Percentiles rank a stretch among this genome's conserved stretches.
These are phyloP conservation scores for Teleogryllus occipitalis DNA, from an alignment of 1,140 invertebrate species.

Conservation along the genomic window DNA sequence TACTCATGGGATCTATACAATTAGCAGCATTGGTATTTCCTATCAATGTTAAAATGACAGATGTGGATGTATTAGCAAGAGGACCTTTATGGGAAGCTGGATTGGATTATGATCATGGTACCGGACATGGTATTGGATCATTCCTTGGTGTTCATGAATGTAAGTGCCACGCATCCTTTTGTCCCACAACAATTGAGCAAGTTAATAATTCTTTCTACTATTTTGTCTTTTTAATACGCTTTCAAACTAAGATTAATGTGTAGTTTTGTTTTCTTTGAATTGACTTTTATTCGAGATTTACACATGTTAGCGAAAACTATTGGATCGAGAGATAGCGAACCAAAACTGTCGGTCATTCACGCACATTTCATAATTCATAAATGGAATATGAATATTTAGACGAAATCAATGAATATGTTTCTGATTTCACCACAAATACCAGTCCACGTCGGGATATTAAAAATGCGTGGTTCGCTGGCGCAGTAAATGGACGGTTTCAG, in stretches of 20 bases:
- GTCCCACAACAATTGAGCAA: background rate
- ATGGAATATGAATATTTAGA: no score
- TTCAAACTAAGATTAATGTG: background rate
- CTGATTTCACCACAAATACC: no score
- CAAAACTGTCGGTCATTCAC: no score
- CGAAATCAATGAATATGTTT: no score
- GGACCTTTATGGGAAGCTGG: slow-evolving; percentile 70
- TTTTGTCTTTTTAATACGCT: background rate
- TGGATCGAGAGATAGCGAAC: no score
- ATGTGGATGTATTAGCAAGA: slow-evolving; percentile 66
- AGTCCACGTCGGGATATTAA: no score
- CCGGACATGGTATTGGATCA: slow-evolving; percentile 83
- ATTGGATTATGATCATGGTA: slow-evolving; percentile 77
- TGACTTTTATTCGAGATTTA: no score
- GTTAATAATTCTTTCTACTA: background rate
- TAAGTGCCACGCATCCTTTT: slow-evolving; percentile 31
- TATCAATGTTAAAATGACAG: slow-evolving; percentile 49
- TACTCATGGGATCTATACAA: slow-evolving; percentile 79
- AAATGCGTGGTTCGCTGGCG: no score
- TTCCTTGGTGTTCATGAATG: slow-evolving; percentile 80
- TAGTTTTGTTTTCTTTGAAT: background rate
- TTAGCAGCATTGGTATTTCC: slow-evolving; percentile 60
- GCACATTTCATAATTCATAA: no score
- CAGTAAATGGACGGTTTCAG: no score
- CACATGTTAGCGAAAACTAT: no score